Conservation (phyloP, 1,140 invertebrate species). For the Drosophila navojoa region DNA sequence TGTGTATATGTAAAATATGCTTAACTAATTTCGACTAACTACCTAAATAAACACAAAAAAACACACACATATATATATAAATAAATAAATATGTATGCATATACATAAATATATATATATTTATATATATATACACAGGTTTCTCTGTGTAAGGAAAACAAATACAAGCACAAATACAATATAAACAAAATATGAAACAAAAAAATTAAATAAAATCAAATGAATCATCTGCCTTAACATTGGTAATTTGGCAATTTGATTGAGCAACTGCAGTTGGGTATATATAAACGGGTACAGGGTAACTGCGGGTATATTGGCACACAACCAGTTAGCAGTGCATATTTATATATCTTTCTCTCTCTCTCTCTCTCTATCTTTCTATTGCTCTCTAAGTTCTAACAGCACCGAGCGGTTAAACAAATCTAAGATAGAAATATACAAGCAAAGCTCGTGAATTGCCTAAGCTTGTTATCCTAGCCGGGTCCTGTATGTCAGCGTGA, state of each 20-base stretch:
- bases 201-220: slow-evolving; percentile 19
- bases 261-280: slow-evolving; percentile 60
- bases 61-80: slow-evolving; percentile 4
- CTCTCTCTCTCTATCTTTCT: not conserved
- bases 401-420: slow-evolving; percentile 10
- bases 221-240: slow-evolving; percentile 50
- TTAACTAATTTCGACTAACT: slow-evolving; percentile 78
- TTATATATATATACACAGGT: too few species aligned
- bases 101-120: not conserved
- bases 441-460: slow-evolving; percentile 14
- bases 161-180: slow-evolving; percentile 12
- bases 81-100: not conserved
- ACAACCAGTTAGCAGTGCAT: slow-evolving; percentile 51
- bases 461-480: slow-evolving; percentile 4
- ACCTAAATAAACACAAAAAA: slow-evolving; percentile 45
- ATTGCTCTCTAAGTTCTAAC: slow-evolving; percentile 2
- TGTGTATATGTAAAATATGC: slow-evolving; percentile 40
- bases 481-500: slow-evolving; percentile 12
- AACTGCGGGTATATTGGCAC: slow-evolving; percentile 28
- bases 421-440: not conserved
- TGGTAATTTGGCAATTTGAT: slow-evolving; percentile 74
- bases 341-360: not conserved
- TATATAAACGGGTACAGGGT: slow-evolving; percentile 1
- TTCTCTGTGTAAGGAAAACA: not conserved
- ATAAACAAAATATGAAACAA: slow-evolving; percentile 27